Percentiles rank a stretch among this genome's conserved stretches.
These are phyloP conservation scores for Allygus modestus DNA, from an alignment of 2,888 invertebrate species.

Conservation along the genomic window DNA sequence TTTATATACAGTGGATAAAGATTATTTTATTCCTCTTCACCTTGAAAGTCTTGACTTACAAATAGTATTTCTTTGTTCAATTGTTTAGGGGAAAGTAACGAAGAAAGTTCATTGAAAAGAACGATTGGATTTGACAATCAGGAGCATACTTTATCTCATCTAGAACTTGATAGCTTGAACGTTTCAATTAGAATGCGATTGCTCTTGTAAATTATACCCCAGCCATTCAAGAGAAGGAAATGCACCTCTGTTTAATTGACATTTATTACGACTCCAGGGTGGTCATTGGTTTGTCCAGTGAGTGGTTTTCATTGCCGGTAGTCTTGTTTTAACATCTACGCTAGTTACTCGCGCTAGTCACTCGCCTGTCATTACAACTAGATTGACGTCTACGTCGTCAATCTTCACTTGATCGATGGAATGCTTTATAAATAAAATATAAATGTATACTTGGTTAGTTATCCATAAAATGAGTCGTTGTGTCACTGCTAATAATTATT, in stretches of 20 bases:
- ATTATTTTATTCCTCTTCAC: too few species aligned
- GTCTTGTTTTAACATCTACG: background rate
- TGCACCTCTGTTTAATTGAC: conserved; percentile 13
- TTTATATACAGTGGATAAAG: too few species aligned
- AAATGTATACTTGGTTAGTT: too few species aligned
- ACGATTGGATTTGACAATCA: too few species aligned
- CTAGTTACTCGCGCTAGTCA: background rate
- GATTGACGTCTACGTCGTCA: too few species aligned
- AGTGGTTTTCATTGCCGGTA: background rate
- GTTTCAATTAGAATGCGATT: background rate
- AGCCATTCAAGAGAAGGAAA: conserved; percentile 1
- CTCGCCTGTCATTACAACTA: conserved; percentile 1
- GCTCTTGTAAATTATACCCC: background rate
- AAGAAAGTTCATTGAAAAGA: background rate
- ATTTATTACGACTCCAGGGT: conserved; percentile 1
- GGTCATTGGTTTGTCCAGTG: conserved; percentile 29
- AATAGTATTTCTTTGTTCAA: too few species aligned
- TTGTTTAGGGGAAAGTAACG: too few species aligned
- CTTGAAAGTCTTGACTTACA: too few species aligned
- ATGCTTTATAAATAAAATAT: too few species aligned
- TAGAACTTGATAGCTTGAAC: background rate
- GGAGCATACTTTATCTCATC: background rate
- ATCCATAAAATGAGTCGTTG: too few species aligned
- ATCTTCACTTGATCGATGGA: too few species aligned
- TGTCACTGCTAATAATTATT: too few species aligned